These are phyloP conservation scores for Spodoptera litura DNA, from an alignment of 1,140 invertebrate species.

Conservation along the genomic window DNA sequence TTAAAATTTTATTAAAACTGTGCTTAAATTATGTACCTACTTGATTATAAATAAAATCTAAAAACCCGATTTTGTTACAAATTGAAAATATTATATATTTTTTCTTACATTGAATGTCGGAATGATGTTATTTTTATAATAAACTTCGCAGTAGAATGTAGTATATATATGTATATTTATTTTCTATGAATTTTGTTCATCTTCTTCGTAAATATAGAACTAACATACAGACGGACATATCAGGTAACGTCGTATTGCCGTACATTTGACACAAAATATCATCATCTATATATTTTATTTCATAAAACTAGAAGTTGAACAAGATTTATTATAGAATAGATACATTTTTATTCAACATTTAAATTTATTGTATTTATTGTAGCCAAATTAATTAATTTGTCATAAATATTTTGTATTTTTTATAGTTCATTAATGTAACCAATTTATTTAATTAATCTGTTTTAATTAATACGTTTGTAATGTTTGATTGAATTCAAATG, in stretches of 20 bases:
- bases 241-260: constrained; percentile 53
- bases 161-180: constrained; percentile 26
- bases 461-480: constrained; percentile 36
- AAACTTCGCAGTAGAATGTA: constrained; percentile 29
- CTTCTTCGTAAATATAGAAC: constrained; percentile 57
- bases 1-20: not conserved
- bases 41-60: not conserved
- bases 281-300: constrained; percentile 21
- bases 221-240: constrained; percentile 63
- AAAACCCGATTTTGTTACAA: not conserved
- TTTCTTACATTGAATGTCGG: constrained; percentile 11
- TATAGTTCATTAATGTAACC: too few species aligned
- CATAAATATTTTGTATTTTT: constrained; percentile 17
- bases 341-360: not conserved
- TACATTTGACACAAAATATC: constrained; percentile 49
- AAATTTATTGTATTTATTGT: not conserved
- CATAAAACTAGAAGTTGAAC: constrained; percentile 62
- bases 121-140: constrained; percentile 40
- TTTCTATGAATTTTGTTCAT: constrained; percentile 67
- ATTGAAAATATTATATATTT: not conserved
- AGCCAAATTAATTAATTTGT: not conserved
- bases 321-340: constrained; percentile 53
- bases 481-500: constrained; percentile 62
- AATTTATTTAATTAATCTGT: constrained; percentile 21
- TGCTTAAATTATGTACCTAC: not conserved